Base-by-base conservation (phyloP, 1,140 invertebrate genomes). In the Episyrphus balteatus region DNA sequence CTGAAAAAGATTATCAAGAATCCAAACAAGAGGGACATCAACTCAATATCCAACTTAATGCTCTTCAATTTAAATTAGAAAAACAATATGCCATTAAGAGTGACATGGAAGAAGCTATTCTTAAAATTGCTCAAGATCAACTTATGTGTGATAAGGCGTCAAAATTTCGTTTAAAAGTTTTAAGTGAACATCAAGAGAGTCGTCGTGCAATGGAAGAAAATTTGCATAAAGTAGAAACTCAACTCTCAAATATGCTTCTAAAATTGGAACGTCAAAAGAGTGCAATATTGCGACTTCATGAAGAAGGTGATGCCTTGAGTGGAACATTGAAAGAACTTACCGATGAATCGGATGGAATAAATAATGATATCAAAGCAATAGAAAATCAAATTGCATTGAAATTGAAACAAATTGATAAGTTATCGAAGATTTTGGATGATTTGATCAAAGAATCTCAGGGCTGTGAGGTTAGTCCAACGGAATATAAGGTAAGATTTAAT, bases 111-210 rank as follows among this genome's bases (percentile, higher is more conserved):
- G 76, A 82, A 46, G 55, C 73, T n/a, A 77, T 85, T 37, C 56
- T 84, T 11, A 59, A 67, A 36, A 73, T 77, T 43, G 66, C 85
- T 1, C 79, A 85, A 55, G 80, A 83, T 13, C 80, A 82, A 54
- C 54, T 82, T n/a, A 69, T 77, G 6, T 77, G 80, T 30, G 78
- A 86, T 51, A 84, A 83, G 59, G 74, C 76, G 0, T 73, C 73
- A 10, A 66, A 74, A 36, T 56, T 69, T 55, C 55, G 75, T 11
- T 69, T 73, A 30, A 74, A 75, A 56, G 47, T 71, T n/a, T 53
- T 77, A 13, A 61, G 69, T 19, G 69, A 73, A 30, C 46, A 59
- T 1, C 73, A 73, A 43, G 62, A 72, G 32, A 47, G 52, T n/a
- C 66, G 70, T 13, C 59, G 71, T 14, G 58, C 62, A 46, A 52